phyloP scores from a whole-genome alignment of 2,113 vertebrate species.

The Sardina pilchardus region DNA sequence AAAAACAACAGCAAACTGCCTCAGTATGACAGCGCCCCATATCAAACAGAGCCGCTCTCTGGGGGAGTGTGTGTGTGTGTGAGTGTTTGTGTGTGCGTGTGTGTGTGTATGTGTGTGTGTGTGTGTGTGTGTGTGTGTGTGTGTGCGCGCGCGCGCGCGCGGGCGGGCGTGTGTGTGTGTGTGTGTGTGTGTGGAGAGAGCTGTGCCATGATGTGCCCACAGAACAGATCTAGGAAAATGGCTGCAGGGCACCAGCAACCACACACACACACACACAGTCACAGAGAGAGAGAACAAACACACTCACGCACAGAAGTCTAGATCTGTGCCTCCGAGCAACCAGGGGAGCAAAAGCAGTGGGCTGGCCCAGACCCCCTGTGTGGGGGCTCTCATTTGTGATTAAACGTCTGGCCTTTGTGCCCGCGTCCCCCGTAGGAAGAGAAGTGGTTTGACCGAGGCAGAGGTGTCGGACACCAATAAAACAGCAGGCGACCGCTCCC shows the following conservation, averaged over 20 bases:
- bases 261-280: conserved; percentile 11
- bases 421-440: not conserved
- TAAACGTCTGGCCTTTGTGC: not conserved
- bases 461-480: conserved; percentile 9
- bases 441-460: not conserved
- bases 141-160: too few species aligned
- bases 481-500: not conserved
- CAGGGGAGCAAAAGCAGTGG: not conserved
- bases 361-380: not conserved
- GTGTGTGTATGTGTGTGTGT: too few species aligned
- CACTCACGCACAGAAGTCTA: not conserved
- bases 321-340: too few species aligned
- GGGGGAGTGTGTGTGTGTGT: too few species aligned
- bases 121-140: too few species aligned
- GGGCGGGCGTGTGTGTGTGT: too few species aligned
- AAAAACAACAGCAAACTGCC: not conserved
- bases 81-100: too few species aligned
- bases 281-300: conserved; percentile 12
- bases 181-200: too few species aligned
- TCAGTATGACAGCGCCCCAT: too few species aligned
- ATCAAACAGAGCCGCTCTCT: too few species aligned
- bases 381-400: not conserved
- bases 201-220: conserved; percentile 2
- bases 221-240: not conserved
- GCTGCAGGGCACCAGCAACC: not conserved